phyloP scores from a whole-genome alignment of 2,888 invertebrate genomes.

The Lepetodrilus schrolli region DNA sequence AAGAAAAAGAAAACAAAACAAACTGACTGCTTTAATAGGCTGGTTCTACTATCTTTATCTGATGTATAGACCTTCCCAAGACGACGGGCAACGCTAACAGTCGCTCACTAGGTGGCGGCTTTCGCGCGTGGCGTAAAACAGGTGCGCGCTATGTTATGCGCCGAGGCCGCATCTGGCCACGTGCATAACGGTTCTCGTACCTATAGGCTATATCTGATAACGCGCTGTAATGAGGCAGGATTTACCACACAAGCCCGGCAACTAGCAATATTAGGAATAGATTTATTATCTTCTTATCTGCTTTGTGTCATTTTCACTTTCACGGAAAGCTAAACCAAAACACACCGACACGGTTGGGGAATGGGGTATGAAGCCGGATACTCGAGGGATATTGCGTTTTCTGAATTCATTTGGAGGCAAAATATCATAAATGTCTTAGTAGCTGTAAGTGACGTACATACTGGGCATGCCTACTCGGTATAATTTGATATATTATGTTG shows the following conservation, averaged over 20 bases:
- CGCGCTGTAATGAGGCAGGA: background rate
- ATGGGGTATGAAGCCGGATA: too few relatives aligned
- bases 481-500: too few relatives aligned
- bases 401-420: background rate
- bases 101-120: background rate
- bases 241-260: background rate
- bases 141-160: background rate
- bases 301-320: slow-evolving; percentile 13
- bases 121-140: slow-evolving; percentile 14
- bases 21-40: too few relatives aligned
- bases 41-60: too few relatives aligned
- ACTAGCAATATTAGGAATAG: slow-evolving; percentile 23
- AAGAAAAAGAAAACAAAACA: too few relatives aligned
- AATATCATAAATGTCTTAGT: too few relatives aligned
- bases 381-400: too few relatives aligned
- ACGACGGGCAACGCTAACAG: too few relatives aligned
- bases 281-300: slow-evolving; percentile 22
- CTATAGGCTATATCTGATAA: slow-evolving; percentile 4
- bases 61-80: too few relatives aligned
- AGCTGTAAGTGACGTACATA: too few relatives aligned
- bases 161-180: background rate
- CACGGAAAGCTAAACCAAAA: background rate
- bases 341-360: background rate
- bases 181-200: background rate
- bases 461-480: too few relatives aligned